These are phyloP conservation scores for Saimiri boliviensis DNA, from an alignment of 2,113 vertebrate species.

Conservation along the genomic window DNA sequence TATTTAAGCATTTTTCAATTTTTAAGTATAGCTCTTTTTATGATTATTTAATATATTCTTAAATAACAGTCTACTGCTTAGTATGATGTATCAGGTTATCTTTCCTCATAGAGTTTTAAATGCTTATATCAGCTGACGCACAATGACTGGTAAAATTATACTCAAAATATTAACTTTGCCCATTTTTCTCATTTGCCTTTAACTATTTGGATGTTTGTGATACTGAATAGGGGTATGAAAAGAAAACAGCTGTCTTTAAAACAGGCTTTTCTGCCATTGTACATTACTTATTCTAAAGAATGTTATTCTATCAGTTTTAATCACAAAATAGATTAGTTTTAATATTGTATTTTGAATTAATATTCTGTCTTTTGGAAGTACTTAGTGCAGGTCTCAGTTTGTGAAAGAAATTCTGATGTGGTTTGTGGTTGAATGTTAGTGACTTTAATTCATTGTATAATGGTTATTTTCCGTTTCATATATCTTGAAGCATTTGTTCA, in stretches of 20 bases:
- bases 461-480: not conserved
- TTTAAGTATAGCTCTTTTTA: constrained; percentile 63
- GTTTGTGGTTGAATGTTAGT: not conserved
- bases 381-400: not conserved
- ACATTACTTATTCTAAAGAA: not conserved
- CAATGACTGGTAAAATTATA: constrained; percentile 5
- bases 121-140: not conserved
- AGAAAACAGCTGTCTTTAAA: not conserved
- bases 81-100: not conserved
- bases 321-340: not conserved
- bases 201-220: not conserved
- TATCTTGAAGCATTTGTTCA: not conserved
- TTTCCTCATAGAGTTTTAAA: not conserved
- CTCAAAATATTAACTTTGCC: not conserved
- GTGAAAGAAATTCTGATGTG: constrained; percentile 34
- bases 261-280: not conserved
- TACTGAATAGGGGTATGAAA: not conserved
- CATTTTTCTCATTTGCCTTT: constrained; percentile 30
- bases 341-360: not conserved
- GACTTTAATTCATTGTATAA: not conserved
- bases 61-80: not conserved
- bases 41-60: constrained; percentile 67
- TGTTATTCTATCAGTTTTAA: not conserved
- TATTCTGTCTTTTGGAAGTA: not conserved
- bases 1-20: constrained; percentile 71